Percentiles rank a stretch among this genome's conserved stretches.
Conservation (phyloP, 2,113 vertebrate species). For the Corvus moneduloides region DNA sequence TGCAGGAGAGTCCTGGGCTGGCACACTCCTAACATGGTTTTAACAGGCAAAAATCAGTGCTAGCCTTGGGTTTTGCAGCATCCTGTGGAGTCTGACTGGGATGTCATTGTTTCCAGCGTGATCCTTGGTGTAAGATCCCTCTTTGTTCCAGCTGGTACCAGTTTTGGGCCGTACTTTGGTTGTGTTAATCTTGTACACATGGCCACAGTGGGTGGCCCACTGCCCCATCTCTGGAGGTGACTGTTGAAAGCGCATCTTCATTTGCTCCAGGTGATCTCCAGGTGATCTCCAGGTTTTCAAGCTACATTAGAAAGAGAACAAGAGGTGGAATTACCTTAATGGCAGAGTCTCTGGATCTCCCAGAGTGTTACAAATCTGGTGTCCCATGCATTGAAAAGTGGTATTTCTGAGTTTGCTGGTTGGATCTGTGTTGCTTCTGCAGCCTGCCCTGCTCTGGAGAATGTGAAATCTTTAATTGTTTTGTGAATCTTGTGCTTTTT, state of each 20-base stretch:
- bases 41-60: background rate
- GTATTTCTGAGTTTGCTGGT: background rate
- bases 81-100: background rate
- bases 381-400: background rate
- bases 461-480: background rate
- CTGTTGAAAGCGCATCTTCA: background rate
- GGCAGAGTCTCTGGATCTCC: background rate
- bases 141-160: background rate
- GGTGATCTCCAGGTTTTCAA: background rate
- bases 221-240: background rate
- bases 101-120: background rate
- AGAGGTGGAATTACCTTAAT: background rate
- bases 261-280: rapidly evolving
- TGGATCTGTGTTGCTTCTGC: background rate
- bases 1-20: background rate
- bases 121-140: background rate
- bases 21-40: background rate
- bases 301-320: background rate
- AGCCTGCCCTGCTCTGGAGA: background rate
- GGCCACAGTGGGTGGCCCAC: no score
- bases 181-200: rapidly evolving
- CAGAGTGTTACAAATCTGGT: background rate
- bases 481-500: background rate
- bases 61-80: background rate
- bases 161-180: background rate